Evolutionary conservation across 2,888 invertebrate genomes (phyloP), one percentile per base, ranked within the genome.

Genomic region (Cheilosia vernalis): DNA sequence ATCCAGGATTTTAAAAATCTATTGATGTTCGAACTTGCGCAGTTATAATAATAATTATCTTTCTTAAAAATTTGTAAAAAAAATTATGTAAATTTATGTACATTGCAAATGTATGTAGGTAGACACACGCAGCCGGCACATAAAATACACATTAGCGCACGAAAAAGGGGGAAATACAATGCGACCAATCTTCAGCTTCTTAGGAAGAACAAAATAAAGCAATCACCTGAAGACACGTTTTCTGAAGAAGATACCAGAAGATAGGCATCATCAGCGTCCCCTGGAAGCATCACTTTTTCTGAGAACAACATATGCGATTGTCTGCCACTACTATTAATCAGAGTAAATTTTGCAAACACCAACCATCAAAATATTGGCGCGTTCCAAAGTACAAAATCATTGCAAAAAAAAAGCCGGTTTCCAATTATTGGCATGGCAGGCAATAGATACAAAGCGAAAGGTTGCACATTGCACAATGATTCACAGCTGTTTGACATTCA

Each of bases 11-110:
- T 64, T 4, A 37, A 56, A 58, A 64, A 74, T 63, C 73, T 64
- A 64, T 55, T 64, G 56, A 64, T 74, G 19, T 63, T 74, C 42
- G n/a, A 24, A 74, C 61, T 47, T 73, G 63, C 73, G 73, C 61
- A 63, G 21, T 61, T 15, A 30, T 61, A 15, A 30, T 61, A 19
- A 30, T 61, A 15, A 30, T 21, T 56, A 24, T 42, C 15, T 19
- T 44, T 56, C 13, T 40, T 51, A 10, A 21, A 37, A 49, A 49
- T 30, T 56, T 2, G n/a, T 15, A 2, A 56, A 69, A 30, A 10
- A 44, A 56, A 19, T n/a, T 6, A n/a, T n/a, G 44, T 27, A 27
- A n/a, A 44, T 44, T n/a, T 19, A 33, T 1, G 33, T 15, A 56
- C 2, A 51, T 15, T n/a, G n/a, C n/a, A 44, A 44, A 17, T 2